These are phyloP conservation scores for Neoarius graeffei DNA, from an alignment of 2,113 vertebrate species.

Conservation along the genomic window DNA sequence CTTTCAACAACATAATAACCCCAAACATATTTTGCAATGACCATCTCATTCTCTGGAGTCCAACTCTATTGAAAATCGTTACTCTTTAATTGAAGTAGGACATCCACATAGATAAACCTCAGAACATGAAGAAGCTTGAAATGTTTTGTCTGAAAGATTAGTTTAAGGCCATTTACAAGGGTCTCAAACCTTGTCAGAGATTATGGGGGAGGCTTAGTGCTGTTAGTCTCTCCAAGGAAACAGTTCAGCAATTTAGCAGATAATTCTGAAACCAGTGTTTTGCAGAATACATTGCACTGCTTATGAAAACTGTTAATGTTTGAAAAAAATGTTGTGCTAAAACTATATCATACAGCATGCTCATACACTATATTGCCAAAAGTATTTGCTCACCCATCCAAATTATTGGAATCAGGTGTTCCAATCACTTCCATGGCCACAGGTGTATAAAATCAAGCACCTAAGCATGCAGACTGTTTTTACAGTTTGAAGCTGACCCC, in stretches of 20 bases:
- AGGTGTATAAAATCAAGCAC: no score
- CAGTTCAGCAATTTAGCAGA: background rate
- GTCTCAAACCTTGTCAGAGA: background rate
- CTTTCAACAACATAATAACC: background rate
- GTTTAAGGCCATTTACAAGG: background rate
- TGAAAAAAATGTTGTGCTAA: background rate
- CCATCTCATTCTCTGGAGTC: background rate
- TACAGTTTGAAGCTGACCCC: no score
- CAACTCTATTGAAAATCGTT: background rate
- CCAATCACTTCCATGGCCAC: no score
- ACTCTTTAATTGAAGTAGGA: background rate
- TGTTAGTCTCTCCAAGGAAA: background rate
- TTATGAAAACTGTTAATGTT: background rate
- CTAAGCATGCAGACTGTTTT: no score
- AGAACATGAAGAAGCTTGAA: background rate
- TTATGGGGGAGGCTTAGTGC: background rate
- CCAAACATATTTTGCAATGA: background rate
- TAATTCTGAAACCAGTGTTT: background rate
- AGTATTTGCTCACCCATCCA: no score
- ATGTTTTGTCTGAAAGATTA: background rate
- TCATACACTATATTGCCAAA: no score
- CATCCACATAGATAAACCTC: background rate
- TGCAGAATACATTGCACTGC: background rate
- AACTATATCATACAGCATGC: background rate
- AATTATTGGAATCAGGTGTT: no score